Conservation (phyloP, 1,140 invertebrate species). For the Drosophila teissieri region DNA sequence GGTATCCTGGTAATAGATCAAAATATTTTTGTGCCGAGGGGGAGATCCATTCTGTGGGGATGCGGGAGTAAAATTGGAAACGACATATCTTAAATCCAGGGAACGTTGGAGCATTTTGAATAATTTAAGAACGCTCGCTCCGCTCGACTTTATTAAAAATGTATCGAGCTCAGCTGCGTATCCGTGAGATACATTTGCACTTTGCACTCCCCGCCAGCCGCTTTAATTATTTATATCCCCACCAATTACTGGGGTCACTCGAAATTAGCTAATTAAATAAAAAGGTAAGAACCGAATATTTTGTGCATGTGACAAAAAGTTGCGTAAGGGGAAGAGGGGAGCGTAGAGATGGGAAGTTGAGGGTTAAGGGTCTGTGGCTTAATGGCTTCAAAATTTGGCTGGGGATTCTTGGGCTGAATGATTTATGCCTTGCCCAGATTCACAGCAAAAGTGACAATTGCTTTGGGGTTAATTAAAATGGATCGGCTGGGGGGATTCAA, state of each 20-base stretch:
- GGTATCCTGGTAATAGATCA: conserved; percentile 36
- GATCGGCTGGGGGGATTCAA: conserved; percentile 26
- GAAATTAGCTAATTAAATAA: conserved; percentile 76
- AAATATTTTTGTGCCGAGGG: conserved; percentile 1
- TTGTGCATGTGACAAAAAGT: conserved; percentile 56
- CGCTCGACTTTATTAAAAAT: conserved; percentile 61
- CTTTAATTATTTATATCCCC: conserved; percentile 69
- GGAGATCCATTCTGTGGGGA: conserved; percentile 4
- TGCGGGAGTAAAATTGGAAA: conserved; percentile 3
- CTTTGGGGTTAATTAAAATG: conserved; percentile 66
- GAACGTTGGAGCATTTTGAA: conserved; percentile 37
- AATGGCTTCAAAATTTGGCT: conserved; percentile 5
- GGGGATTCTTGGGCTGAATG: conserved; percentile 18
- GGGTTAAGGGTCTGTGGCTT: not conserved
- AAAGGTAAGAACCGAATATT: conserved; percentile 44
- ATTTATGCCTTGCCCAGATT: conserved; percentile 50
- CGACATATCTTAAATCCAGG: conserved; percentile 15
- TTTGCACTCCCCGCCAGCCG: conserved; percentile 53
- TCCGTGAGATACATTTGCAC: conserved; percentile 62
- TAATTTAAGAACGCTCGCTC: conserved; percentile 49
- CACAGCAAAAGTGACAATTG: conserved; percentile 34
- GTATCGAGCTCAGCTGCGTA: conserved; percentile 52
- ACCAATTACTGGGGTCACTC: conserved; percentile 64
- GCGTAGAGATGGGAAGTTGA: not conserved
- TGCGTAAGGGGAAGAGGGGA: conserved; percentile 11